Conservation (phyloP, 2,797 vertebrate genomes). For the Odontamblyopus lacepedii region DNA sequence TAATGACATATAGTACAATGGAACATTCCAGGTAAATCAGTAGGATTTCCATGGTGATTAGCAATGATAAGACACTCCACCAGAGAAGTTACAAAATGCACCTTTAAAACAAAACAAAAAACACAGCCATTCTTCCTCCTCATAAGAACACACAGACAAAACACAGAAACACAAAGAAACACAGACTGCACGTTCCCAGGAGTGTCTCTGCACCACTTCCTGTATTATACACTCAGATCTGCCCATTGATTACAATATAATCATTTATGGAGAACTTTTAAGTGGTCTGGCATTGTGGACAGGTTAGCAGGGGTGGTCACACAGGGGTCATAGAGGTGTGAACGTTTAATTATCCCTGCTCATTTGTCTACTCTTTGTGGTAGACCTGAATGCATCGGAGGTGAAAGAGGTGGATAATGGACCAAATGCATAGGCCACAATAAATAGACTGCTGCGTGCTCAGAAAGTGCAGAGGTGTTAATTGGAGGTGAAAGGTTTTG, state of each 20-base stretch:
- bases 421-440: slow-evolving; percentile 15
- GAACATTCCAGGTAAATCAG: no score
- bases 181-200: background rate
- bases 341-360: slow-evolving; percentile 13
- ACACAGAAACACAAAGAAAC: background rate
- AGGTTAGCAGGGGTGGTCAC: slow-evolving; percentile 8
- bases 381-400: slow-evolving; percentile 8
- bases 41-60: no score
- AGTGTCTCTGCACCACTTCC: background rate
- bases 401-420: slow-evolving; percentile 26
- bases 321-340: slow-evolving; percentile 13
- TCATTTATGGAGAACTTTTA: background rate
- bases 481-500: slow-evolving; percentile 19
- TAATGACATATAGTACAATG: no score
- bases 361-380: slow-evolving; percentile 26
- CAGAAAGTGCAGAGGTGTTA: slow-evolving; percentile 23
- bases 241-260: background rate
- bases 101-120: no score
- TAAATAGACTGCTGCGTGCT: slow-evolving; percentile 17
- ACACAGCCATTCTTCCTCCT: background rate
- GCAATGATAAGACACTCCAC: no score
- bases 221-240: background rate
- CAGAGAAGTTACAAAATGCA: no score
- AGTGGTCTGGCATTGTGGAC: background rate
- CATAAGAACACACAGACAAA: background rate